phyloP scores from a whole-genome alignment of 2,888 invertebrate genomes.

The Stenolophus ochropezus region DNA sequence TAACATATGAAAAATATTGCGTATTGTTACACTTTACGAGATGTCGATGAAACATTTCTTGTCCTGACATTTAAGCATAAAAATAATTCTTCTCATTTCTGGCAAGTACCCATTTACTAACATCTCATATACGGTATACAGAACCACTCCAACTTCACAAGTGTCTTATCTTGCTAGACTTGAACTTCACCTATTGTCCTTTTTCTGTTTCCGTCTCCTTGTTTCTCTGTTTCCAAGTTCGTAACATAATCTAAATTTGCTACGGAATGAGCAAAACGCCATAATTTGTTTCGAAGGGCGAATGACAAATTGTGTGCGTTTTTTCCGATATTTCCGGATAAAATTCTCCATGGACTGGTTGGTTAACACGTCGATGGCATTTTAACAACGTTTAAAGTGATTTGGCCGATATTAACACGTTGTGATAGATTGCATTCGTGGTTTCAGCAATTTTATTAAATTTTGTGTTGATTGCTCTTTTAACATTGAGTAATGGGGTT shows the following conservation, averaged over 20 bases:
- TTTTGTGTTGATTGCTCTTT: conserved; percentile 9
- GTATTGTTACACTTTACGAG: too few species aligned
- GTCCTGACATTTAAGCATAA: too few species aligned
- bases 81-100: too few species aligned
- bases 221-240: not conserved
- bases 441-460: conserved; percentile 15
- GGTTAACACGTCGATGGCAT: conserved; percentile 10
- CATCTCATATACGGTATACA: not conserved
- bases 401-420: conserved; percentile 5
- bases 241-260: not conserved
- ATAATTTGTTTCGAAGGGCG: not conserved
- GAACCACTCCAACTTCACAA: not conserved
- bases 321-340: not conserved
- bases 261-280: not conserved
- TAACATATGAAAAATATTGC: too few species aligned
- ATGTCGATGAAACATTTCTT: too few species aligned
- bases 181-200: conserved; percentile 1
- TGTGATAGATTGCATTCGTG: conserved; percentile 31
- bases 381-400: conserved; percentile 21
- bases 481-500: not conserved
- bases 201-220: not conserved
- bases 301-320: not conserved
- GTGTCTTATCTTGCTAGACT: not conserved
- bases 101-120: conserved; percentile 2
- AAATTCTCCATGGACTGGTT: not conserved